Conservation (phyloP, 2,888 invertebrate genomes). For the Icerya purchasi region DNA sequence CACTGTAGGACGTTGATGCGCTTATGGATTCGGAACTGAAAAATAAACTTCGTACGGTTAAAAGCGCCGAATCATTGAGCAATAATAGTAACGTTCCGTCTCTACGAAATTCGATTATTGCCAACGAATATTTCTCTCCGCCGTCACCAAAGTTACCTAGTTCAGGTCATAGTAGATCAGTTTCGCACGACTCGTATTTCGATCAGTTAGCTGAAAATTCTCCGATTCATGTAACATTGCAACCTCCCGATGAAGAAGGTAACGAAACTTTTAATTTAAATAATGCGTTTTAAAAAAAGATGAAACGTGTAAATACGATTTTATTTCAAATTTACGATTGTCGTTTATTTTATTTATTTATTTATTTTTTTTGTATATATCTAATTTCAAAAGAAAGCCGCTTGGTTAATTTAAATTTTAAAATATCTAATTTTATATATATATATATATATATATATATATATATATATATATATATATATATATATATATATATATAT, state of each 20-base stretch:
- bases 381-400: no score
- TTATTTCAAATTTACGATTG: no score
- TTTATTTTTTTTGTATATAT: no score
- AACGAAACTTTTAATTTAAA: no score
- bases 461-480: no score
- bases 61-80: slow-evolving; percentile 45
- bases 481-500: no score
- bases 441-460: no score
- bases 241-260: slow-evolving; percentile 15
- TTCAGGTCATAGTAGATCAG: slow-evolving; percentile 35
- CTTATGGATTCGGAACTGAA: slow-evolving; percentile 6
- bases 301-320: no score
- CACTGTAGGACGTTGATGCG: slow-evolving; percentile 1
- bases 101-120: slow-evolving; percentile 14
- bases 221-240: slow-evolving; percentile 12
- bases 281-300: no score
- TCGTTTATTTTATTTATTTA: no score
- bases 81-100: slow-evolving; percentile 22
- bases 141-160: slow-evolving; percentile 12
- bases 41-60: slow-evolving; percentile 34
- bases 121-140: slow-evolving; percentile 14
- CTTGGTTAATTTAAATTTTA: no score
- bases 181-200: slow-evolving; percentile 85
- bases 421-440: no score
- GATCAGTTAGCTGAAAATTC: slow-evolving; percentile 43